phyloP scores from a whole-genome alignment of 1,140 invertebrate genomes.

The Pseudomyrmex sp. region DNA sequence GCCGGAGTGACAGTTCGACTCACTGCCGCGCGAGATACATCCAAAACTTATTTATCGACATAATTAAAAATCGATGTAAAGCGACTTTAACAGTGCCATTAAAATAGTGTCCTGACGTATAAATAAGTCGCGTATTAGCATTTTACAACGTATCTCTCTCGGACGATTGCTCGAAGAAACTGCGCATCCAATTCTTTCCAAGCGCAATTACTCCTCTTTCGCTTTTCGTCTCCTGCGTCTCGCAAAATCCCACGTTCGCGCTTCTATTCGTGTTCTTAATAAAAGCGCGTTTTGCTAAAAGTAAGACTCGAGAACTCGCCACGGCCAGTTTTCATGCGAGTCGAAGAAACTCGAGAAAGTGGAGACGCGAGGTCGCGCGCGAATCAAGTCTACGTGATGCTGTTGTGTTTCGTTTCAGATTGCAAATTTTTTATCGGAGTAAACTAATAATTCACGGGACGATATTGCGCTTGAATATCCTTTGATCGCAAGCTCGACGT shows the following conservation, averaged over 20 bases:
- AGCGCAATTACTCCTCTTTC: background rate
- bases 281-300: constrained; percentile 36
- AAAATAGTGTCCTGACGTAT: constrained; percentile 6
- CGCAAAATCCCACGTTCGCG: constrained; percentile 33
- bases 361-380: constrained; percentile 8
- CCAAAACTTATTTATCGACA: constrained; percentile 49
- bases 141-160: constrained; percentile 32
- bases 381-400: constrained; percentile 17
- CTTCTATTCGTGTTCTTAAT: constrained; percentile 54
- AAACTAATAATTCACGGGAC: background rate
- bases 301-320: constrained; percentile 43
- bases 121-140: constrained; percentile 59
- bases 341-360: constrained; percentile 55
- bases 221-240: constrained; percentile 1
- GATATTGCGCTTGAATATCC: no score
- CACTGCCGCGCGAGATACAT: background rate
- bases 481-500: no score
- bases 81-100: constrained; percentile 19
- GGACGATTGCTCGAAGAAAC: constrained; percentile 9
- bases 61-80: constrained; percentile 53
- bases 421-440: background rate
- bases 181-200: constrained; percentile 3
- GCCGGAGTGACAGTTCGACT: background rate
- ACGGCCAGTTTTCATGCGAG: constrained; percentile 37
- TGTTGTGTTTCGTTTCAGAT: background rate